These are phyloP conservation scores for Macrotus californicus DNA, from an alignment of 2,113 vertebrate genomes.

Conservation along the genomic window DNA sequence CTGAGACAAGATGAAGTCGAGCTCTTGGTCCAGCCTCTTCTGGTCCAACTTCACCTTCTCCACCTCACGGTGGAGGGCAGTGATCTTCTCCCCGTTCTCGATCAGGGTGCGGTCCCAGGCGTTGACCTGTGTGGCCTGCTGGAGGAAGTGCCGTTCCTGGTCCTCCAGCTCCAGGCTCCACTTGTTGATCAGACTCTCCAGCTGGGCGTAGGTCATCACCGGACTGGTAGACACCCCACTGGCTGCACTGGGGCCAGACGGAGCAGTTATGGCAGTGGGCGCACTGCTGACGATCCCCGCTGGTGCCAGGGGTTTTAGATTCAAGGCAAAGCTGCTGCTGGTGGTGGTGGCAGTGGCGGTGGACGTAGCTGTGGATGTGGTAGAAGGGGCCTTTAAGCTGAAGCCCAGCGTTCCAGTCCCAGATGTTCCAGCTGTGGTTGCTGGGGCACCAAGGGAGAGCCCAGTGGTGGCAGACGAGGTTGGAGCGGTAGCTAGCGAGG, in stretches of 20 bases:
- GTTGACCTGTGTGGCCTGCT: constrained; percentile 96
- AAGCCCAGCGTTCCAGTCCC: constrained; percentile 66
- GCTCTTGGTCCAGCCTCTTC: constrained; percentile 93
- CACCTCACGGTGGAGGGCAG: constrained; percentile 93
- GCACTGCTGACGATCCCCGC: constrained; percentile 48
- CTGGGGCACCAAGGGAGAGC: constrained; percentile 50
- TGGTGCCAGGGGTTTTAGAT: constrained; percentile 79
- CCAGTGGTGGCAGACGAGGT: constrained; percentile 59
- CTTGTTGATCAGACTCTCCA: constrained; percentile 97
- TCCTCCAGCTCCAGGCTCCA: constrained; percentile 98
- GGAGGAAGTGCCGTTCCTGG: constrained; percentile 95
- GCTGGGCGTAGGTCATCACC: constrained; percentile 92
- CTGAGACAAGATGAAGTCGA: constrained; percentile 97
- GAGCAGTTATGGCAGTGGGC: background rate
- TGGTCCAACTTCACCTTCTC: constrained; percentile 99
- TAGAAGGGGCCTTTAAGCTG: constrained; percentile 72
- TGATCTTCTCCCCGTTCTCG: constrained; percentile 97
- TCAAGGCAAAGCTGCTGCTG: constrained; percentile 80
- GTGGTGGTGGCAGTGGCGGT: background rate
- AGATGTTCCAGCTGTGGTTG: constrained; percentile 54
- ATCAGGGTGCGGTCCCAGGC: constrained; percentile 94
- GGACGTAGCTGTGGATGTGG: constrained; percentile 21
- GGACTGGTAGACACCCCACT: constrained; percentile 51
- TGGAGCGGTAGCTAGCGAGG: constrained; percentile 66
- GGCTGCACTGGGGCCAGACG: constrained; percentile 63